Evolutionary conservation across 2,113 vertebrate genomes (phyloP).

Genomic region (Muntiacus reevesi): DNA sequence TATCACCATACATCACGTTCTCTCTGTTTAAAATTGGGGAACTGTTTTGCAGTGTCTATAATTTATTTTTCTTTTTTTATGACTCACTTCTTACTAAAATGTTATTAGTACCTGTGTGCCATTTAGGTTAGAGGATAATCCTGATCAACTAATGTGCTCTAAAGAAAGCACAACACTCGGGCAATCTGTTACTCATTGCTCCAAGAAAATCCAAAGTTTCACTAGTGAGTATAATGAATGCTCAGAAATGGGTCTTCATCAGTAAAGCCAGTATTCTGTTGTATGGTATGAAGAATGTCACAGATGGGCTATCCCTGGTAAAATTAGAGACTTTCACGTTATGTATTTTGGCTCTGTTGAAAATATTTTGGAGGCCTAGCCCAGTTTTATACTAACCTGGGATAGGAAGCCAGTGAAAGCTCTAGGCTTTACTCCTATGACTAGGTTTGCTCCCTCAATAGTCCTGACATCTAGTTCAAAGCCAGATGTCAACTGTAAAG

Average conservation of each 20-base stretch:
- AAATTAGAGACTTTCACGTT: not conserved
- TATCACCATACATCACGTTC: not conserved
- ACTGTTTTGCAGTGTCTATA: not conserved
- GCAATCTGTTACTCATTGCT: not conserved
- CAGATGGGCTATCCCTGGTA: not conserved
- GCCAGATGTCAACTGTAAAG: not conserved
- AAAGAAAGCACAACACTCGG: not conserved
- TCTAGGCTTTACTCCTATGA: not conserved
- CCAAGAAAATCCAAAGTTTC: not conserved
- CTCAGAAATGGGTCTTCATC: not conserved
- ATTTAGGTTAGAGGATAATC: not conserved
- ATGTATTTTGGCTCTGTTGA: not conserved
- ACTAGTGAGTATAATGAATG: not conserved
- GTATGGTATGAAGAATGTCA: not conserved
- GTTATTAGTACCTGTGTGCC: not conserved
- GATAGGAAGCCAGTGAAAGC: not conserved
- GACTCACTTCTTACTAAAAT: not conserved
- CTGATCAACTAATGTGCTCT: not conserved
- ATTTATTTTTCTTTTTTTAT: not conserved
- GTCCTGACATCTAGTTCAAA: fast-evolving
- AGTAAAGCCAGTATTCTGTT: not conserved
- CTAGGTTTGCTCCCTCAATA: not conserved
- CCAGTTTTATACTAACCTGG: not conserved
- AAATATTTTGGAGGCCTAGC: not conserved
- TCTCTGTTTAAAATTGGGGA: not conserved